Evolutionary conservation across 1,140 invertebrate species (phyloP), one percentile per base, ranked within the genome.

Genomic region (Drosophila chauvacae): DNA sequence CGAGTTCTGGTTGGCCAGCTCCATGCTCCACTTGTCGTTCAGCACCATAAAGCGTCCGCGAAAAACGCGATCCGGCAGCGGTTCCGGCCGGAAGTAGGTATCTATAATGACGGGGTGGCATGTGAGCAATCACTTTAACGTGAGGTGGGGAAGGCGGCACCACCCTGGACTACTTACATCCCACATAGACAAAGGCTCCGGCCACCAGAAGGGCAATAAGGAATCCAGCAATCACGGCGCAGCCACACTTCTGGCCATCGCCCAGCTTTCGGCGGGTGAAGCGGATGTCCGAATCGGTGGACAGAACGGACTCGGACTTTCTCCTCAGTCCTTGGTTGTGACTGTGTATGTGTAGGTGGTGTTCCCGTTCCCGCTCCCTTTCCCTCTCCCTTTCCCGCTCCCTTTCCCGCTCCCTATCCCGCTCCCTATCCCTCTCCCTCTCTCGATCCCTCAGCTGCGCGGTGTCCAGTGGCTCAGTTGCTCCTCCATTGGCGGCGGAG

Each of bases 211-310:
- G 94, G 58, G 97, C 95, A 55, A 98, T 94, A 2, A 98, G 94
- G 81, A 98, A 95, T 6, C 96, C 96, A 13, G 97, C 96, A 28
- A 97, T 94, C 28, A 97, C 95, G 82, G 96, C 97, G 91, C 97
- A 97, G 68, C 96, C 97, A 62, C 96, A 96, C 78, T 96, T 94
- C 91, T 96, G 96, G 71, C 96, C 95, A 20, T 95, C 94, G 68
- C 96, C 96, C 20, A 97, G 92, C 92, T 97, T 97, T 78, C 96
- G 95, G 42, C 96, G 94, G 4, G 96, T 97, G 93, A 97, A 97
- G 51, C 96, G 94, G 82, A 97, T 97, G 93, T 97, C 96, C 73
- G 96, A 97, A 93, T 96, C 96, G 58, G 96, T 96, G 0, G 96
- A 97, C 64, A 97, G 91, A 47, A 96, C 96, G 5, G 96, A 97